Conservation (phyloP, 2,113 vertebrate genomes). For the Xiphophorus maculatus region DNA sequence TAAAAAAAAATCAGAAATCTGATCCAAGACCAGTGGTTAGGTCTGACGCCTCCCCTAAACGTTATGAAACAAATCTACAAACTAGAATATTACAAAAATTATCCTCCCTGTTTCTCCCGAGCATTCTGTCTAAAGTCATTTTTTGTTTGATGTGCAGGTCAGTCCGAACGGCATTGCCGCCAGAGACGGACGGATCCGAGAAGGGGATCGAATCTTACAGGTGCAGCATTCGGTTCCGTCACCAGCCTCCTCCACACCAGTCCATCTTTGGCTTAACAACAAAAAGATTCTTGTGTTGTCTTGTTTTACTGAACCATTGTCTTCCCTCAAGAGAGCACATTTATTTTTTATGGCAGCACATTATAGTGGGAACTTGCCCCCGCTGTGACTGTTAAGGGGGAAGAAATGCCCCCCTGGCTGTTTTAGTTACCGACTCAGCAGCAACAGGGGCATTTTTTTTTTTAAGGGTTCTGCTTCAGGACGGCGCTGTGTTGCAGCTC, state of each 20-base stretch:
- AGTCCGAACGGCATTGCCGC: slow-evolving; percentile 95
- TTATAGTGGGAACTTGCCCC: slow-evolving; percentile 63
- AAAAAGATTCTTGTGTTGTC: slow-evolving; percentile 48
- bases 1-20: background rate
- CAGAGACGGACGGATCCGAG: slow-evolving; percentile 91
- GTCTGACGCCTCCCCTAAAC: background rate
- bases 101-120: background rate
- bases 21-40: background rate
- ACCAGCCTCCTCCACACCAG: background rate
- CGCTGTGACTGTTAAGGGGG: slow-evolving; percentile 58
- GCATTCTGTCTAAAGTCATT: slow-evolving; percentile 11
- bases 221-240: slow-evolving; percentile 66
- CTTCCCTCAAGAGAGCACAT: slow-evolving; percentile 63
- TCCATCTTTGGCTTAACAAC: slow-evolving; percentile 50
- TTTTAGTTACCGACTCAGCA: slow-evolving; percentile 75
- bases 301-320: slow-evolving; percentile 47
- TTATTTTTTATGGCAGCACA: slow-evolving; percentile 77
- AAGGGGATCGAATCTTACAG: slow-evolving; percentile 96
- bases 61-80: background rate
- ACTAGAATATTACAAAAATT: no score
- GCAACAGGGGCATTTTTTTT: slow-evolving; percentile 17
- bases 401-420: slow-evolving; percentile 64
- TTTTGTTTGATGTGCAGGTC: slow-evolving; percentile 78
- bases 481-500: slow-evolving; percentile 29
- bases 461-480: slow-evolving; percentile 61